phyloP scores from a whole-genome alignment of 2,797 vertebrate species.

The Falco novaeseelandiae region DNA sequence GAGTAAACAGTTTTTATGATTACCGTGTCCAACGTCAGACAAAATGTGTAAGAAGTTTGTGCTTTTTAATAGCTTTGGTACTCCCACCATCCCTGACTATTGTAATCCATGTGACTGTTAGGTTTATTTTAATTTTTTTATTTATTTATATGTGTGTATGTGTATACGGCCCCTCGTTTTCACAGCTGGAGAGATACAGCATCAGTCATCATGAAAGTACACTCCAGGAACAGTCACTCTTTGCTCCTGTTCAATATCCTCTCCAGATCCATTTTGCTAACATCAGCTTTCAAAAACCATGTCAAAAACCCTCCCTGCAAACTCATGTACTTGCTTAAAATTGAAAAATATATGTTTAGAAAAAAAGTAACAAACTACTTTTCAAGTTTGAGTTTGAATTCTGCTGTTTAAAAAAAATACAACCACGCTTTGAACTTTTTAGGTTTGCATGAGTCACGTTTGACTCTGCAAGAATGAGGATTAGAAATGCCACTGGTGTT shows the following conservation, averaged over 20 bases:
- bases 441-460: neutral
- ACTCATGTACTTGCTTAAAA: neutral
- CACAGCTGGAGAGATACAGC: neutral
- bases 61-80: neutral
- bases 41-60: neutral
- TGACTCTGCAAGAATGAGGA: neutral
- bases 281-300: neutral
- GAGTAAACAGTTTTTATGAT: neutral
- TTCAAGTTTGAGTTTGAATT: neutral
- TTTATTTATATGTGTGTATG: neutral
- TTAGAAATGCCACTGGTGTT: neutral
- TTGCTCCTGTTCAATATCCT: neutral
- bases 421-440: neutral
- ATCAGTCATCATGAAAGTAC: neutral
- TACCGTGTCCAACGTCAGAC: neutral
- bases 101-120: neutral
- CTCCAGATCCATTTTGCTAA: neutral
- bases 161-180: neutral
- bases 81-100: neutral
- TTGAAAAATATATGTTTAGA: neutral
- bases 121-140: neutral
- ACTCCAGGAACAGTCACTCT: neutral
- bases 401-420: neutral
- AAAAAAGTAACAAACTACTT: neutral
- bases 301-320: neutral